Evolutionary conservation across 2,797 vertebrate genomes (phyloP).

Genomic region (Phataginus tricuspis): DNA sequence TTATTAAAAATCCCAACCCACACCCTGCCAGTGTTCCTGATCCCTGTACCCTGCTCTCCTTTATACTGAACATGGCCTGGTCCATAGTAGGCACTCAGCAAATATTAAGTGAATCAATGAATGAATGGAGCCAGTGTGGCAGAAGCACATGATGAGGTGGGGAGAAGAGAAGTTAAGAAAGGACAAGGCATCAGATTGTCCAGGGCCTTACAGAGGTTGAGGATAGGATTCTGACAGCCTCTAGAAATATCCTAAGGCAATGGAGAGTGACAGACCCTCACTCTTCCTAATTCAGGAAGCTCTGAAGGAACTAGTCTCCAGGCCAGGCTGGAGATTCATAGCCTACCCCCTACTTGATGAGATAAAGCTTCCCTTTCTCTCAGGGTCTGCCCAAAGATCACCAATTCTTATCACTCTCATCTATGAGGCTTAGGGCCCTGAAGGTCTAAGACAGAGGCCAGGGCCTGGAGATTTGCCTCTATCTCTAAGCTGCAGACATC

Average conservation of each 20-base stretch:
- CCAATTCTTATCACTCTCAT: neutral
- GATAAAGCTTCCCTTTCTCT: neutral
- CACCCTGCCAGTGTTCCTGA: neutral
- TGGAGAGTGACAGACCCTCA: neutral
- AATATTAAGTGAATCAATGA: neutral
- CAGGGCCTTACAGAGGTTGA: neutral
- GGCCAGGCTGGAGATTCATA: neutral
- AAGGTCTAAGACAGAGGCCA: neutral
- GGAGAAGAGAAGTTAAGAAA: neutral
- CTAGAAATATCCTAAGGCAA: neutral
- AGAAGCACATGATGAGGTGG: neutral
- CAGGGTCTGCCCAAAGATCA: neutral
- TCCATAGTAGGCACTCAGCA: neutral
- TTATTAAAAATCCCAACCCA: neutral
- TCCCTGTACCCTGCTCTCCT: neutral
- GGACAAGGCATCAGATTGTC: neutral
- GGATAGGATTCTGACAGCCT: neutral
- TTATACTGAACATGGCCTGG: neutral
- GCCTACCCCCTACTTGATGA: neutral
- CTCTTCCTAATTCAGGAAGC: neutral
- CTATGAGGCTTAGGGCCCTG: neutral
- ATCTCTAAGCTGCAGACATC: neutral
- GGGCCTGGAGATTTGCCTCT: neutral
- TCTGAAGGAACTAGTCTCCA: neutral
- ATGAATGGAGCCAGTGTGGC: neutral